Evolutionary conservation across 2,797 vertebrate species (phyloP), one percentile per base, ranked within the genome.

Genomic region (Tiaroga cobitis): DNA sequence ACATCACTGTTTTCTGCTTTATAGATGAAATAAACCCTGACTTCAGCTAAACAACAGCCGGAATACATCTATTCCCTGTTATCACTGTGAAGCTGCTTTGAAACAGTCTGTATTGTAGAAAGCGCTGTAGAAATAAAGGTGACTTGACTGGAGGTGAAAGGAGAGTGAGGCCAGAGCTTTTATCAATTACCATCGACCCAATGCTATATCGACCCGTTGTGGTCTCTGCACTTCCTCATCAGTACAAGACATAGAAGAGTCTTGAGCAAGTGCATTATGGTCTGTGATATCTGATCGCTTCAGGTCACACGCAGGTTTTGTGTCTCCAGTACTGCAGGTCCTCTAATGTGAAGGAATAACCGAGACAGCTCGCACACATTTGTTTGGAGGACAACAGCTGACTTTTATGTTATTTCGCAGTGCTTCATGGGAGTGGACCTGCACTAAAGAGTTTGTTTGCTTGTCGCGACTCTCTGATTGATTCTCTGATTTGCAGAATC

Each of bases 171-270:
- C 34, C 56, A 74, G 39, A 83, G 29, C 70, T 24, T 75, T 51
- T 37, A 65, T 65, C 70, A 51, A 65, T 75, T 83, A 83, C 24
- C 29, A 83, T 65, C 29, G 9, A 83, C 41, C 41, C 19, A 26
- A 13, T 65, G 70, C 41, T 65, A 2, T 49, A 82, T 74, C 29
- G 70, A 82, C 49, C 81, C 56, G 39, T 18, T 51, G 70, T 39
- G 70, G 70, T 61, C 56, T 83, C 41, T 39, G 56, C 56, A 49
- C 70, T 83, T 83, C 29, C 59, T 83, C 41, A 51, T 9, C n/a
- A 82, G 63, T 65, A 65, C 15, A 65, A 65, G 54, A 63, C 26
- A 34, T 43, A 5, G 24, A 46, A 63, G 59, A 39, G 19, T 34
- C 39, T 29, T 82, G 37, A 61, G 37, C 18, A 24, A 32, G 39